Percentiles rank a stretch among this genome's conserved stretches.
phyloP scores from a whole-genome alignment of 2,113 vertebrate species.

The Nannobrachium achirus region DNA sequence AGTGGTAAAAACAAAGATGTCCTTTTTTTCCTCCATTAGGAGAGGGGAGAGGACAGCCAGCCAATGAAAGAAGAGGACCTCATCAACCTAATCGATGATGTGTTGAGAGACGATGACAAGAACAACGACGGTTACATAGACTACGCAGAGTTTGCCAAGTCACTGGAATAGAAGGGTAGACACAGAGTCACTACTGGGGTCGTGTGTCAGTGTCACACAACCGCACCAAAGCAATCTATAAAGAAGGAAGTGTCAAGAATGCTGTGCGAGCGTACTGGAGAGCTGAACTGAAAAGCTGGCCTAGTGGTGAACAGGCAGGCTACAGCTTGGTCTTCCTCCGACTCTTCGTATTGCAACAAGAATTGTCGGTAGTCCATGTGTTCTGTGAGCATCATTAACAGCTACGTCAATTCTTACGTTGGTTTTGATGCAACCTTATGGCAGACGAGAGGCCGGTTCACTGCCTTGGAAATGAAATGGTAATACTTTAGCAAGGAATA shows the following conservation, averaged over 20 bases:
- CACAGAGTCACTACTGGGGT: not conserved
- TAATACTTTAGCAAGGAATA: not conserved
- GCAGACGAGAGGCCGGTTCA: not conserved
- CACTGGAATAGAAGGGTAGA: conserved; percentile 81
- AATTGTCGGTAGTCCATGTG: not conserved
- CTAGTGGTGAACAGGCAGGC: conserved; percentile 8
- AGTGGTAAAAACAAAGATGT: not conserved
- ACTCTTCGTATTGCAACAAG: not conserved
- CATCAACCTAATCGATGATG: conserved; percentile 91
- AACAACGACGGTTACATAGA: conserved; percentile 98
- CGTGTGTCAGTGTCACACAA: not conserved
- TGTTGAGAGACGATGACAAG: conserved; percentile 92
- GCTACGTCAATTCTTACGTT: not conserved
- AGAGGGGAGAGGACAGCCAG: conserved; percentile 80
- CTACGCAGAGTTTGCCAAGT: conserved; percentile 96
- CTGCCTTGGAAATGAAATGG: not conserved
- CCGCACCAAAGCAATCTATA: conserved; percentile 4
- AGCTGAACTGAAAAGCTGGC: conserved; percentile 13
- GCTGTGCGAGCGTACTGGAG: not conserved
- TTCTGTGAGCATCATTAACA: not conserved
- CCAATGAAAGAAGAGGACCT: conserved; percentile 92
- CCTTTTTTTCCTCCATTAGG: conserved; percentile 74
- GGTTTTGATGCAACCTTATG: not conserved
- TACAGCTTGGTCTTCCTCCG: not conserved
- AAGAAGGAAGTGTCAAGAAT: not conserved